Evolutionary conservation across 2,113 vertebrate genomes (phyloP), one percentile per base, ranked within the genome.

Genomic region (Brienomyrus brachyistius): DNA sequence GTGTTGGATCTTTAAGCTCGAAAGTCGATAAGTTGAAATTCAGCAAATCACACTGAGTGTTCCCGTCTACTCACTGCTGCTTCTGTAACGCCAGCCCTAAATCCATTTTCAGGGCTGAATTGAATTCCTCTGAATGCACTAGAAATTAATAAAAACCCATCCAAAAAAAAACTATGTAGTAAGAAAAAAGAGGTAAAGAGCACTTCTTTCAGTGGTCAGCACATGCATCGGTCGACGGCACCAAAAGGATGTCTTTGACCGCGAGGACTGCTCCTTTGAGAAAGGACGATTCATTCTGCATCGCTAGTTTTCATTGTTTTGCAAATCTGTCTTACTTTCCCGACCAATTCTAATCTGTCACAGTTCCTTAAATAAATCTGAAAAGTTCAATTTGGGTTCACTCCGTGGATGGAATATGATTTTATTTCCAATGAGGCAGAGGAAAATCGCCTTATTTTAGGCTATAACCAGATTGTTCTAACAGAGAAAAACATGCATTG

Each of bases 321-420:
- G 87, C 43, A 88, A 88, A 88, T 88, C 62, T 50, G 45, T 88
- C 87, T 88, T 48, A 88, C 62, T 88, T 70, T 74, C 47, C 87
- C 1, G 8, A 27, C 59, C 87, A 40, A 43, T 74, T 88, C 62
- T 88, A 59, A 88, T 88, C 87, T 74, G 62, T 88, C 59, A 70
- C 87, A 74, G 59, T 74, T 15, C 54, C 87, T 88, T 48, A 88
- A 48, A 88, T 88, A 88, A 88, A 88, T 50, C 35, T 74, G 59
- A 88, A 66, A 66, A 66, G 54, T 88, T 70, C 62, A 88, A 88
- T 88, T 88, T 88, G 87, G 43, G 87, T 88, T 88, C 62, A 70
- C 40, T 74, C 43, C 45, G 87, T 74, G 40, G 43, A 70, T 19
- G 35, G 87, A 48, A 88, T 88, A 88, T 62, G 43, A 35, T 59